Evolutionary conservation across 2,113 vertebrate species (phyloP), one percentile per base, ranked within the genome.

Genomic region (Progne subis): DNA sequence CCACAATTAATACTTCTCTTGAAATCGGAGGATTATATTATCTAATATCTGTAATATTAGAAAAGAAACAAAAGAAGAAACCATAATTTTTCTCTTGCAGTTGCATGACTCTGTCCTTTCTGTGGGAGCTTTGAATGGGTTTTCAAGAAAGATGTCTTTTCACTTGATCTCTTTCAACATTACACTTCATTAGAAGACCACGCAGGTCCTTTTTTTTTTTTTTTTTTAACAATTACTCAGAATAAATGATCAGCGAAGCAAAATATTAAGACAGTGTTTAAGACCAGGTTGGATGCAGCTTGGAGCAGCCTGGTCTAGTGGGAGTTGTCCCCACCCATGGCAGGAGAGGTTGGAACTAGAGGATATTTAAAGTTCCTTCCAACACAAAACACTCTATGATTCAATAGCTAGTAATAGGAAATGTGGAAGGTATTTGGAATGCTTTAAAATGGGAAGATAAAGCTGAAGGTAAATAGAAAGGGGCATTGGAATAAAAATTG

Each of bases 261-360:
- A 37, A 75, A 34, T 52, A 78, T 24, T 64, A 50, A 60, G 32
- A 25, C 3, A 39, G 10, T 16, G 18, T 47, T 79, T 39, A 63
- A n/a, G 15, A 25, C 12, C 18, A 63, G 15, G 7, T 29, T 79
- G n/a, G 41, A 55, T n/a, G 24, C 13, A 29, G 8, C n/a, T 63
- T 28, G 19, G 29, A 55, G 12, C 14, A 18, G 28, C 23, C 21
- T 52, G 26, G 55, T 46, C 64, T 39, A 11, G n/a, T 39, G 39
- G 26, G 16, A 69, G 18, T 1, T 32, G 4, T 32, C 26, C 5
- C 14, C 3, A 2, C 2, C 15, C 55, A 39, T 32, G 32, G 32
- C 14, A 15, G 9, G 8, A 6, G n/a, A 2, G 1, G 0, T 23
- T 55, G 28, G 18, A 61, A 39, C 8, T 39, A 46, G n/a, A n/a